Evolutionary conservation across 2,797 vertebrate species (phyloP), one percentile per base, ranked within the genome.

Genomic region (Rhinoraja longicauda): DNA sequence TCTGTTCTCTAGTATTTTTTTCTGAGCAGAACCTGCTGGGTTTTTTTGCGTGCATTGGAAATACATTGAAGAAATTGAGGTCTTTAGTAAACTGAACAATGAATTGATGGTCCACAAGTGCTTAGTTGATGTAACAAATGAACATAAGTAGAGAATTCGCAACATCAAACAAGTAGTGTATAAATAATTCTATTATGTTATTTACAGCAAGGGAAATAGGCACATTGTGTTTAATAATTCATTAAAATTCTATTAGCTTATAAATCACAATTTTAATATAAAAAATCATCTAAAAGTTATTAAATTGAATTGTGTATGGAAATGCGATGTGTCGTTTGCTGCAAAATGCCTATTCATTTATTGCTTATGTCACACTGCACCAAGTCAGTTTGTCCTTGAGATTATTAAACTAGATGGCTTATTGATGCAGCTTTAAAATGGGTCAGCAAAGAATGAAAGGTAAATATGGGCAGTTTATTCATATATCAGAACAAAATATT

Each of bases 41-140:
- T n/a, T 92, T 53, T 90, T 57, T 92, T 92, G 39, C 72, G 75
- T 73, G 90, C 90, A 73, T n/a, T 45, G 24, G 67, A 72, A 91
- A 70, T 91, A 45, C 36, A 45, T 91, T 91, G 70, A 73, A 72
- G 39, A 92, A 92, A 92, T 73, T 53, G 39, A 75, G 90, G 24
- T n/a, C 26, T 92, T 92, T 17, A 75, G 39, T 24, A 53, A 92
- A 75, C 39, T 73, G 90, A 53, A 75, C 70, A 92, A 92, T 92
- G 90, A 92, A 75, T 92, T 92, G 70, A 92, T 92, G 72, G 90
- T 75, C 4, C 29, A 92, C 70, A 75, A 92, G 67, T 92, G 32
- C 39, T 70, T 73, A 64, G 36, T 29, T 72, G 70, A 73, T 88
- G 21, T 88, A 73, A 57, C 75, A 92, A 75, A 92, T 84, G 53